Percentiles rank a stretch among this genome's conserved stretches.
Evolutionary conservation across 2,888 invertebrate species (phyloP).

Genomic region (Polydrusus pterygomalis): DNA sequence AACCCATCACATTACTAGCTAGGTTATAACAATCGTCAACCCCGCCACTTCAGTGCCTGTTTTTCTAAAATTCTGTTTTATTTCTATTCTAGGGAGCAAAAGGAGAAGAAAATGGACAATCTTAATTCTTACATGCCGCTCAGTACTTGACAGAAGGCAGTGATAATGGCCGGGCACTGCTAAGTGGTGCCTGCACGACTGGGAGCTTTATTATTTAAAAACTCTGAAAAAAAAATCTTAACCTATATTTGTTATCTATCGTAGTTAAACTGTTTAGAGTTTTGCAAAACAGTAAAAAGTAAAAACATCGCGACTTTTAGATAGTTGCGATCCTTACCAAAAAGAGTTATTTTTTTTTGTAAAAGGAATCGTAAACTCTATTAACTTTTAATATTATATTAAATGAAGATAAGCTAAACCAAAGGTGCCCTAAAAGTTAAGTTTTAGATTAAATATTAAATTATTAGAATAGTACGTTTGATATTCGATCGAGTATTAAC

Average conservation of each 20-base stretch:
- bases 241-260: constrained; percentile 69
- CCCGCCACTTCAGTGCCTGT: not conserved
- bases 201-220: constrained; percentile 57
- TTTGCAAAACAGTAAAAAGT: constrained; percentile 64
- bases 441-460: constrained; percentile 71
- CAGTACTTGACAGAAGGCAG: constrained; percentile 81
- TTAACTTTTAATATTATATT: constrained; percentile 60
- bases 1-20: not conserved
- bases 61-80: not conserved
- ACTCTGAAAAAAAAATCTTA: constrained; percentile 60
- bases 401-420: constrained; percentile 82
- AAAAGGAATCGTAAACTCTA: constrained; percentile 47
- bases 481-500: constrained; percentile 31
- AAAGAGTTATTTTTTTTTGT: constrained; percentile 59
- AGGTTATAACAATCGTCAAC: not conserved
- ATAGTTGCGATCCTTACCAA: constrained; percentile 67
- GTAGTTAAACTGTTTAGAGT: constrained; percentile 68
- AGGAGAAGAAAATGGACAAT: constrained; percentile 92
- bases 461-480: constrained; percentile 45
- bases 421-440: constrained; percentile 88
- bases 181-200: constrained; percentile 59
- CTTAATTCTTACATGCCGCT: constrained; percentile 86
- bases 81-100: constrained; percentile 76
- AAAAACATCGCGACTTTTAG: constrained; percentile 66
- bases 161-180: constrained; percentile 71